Percentiles rank a stretch among this genome's conserved stretches.
Evolutionary conservation across 1,140 invertebrate species (phyloP).

Genomic region (Heliothis virescens): DNA sequence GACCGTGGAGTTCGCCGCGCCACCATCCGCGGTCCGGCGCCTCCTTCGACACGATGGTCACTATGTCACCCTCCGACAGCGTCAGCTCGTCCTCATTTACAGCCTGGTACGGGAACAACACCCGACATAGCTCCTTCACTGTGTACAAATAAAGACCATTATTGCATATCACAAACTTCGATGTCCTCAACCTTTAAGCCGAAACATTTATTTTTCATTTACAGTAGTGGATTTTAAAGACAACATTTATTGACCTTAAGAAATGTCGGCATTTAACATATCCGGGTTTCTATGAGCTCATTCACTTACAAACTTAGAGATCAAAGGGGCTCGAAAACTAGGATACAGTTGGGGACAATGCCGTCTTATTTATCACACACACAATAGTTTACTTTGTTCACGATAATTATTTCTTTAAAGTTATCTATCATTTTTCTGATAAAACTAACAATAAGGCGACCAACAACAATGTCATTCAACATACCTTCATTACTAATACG

Average conservation of each 20-base stretch:
- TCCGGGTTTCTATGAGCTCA: too few relatives aligned
- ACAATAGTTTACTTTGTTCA: slow-evolving; percentile 6
- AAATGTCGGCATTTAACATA: too few relatives aligned
- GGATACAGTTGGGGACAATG: background rate
- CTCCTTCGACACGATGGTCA: slow-evolving; percentile 94
- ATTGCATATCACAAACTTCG: background rate
- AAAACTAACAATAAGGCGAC: background rate
- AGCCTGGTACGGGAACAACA: slow-evolving; percentile 95
- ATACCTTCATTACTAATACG: background rate
- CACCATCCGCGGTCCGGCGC: slow-evolving; percentile 98
- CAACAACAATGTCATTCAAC: background rate
- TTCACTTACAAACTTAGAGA: background rate
- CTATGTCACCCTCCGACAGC: slow-evolving; percentile 95
- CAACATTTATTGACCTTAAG: too few relatives aligned
- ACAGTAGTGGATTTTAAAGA: background rate
- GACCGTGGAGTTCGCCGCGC: slow-evolving; percentile 96
- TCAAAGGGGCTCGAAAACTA: background rate
- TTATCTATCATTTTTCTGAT: slow-evolving; percentile 17
- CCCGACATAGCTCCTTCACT: slow-evolving; percentile 92
- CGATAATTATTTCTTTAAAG: background rate
- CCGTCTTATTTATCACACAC: background rate
- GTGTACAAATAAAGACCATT: slow-evolving; percentile 48
- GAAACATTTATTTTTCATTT: background rate
- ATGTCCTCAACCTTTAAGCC: background rate
- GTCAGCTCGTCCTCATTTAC: slow-evolving; percentile 97